A percentile compares a stretch with the other conserved stretches of the same genome.
phyloP scores from a whole-genome alignment of 2,113 vertebrate species.

The Baryphthengus martii region DNA sequence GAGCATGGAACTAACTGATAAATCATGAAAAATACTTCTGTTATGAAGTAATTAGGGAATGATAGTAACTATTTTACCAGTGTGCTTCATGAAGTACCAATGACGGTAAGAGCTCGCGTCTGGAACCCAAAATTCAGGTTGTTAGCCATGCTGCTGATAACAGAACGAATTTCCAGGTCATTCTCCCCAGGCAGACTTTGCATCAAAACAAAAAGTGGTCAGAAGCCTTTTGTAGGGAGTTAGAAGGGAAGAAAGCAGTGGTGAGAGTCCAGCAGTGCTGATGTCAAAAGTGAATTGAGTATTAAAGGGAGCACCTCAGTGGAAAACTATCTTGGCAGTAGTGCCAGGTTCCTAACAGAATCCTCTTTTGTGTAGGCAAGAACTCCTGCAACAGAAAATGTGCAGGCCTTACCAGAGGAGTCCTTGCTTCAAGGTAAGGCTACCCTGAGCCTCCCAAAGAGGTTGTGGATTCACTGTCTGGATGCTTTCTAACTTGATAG shows the following conservation, averaged over 20 bases:
- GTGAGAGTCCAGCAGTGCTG: not conserved
- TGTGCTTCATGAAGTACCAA: not conserved
- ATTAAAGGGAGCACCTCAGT: not conserved
- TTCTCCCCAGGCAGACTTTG: not conserved
- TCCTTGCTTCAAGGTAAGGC: conserved; percentile 27
- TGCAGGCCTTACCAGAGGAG: not conserved
- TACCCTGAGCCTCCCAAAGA: not conserved
- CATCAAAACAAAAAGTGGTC: not conserved
- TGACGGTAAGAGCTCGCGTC: accelerated
- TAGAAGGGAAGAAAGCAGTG: not conserved
- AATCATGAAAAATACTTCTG: not conserved
- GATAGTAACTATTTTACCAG: not conserved
- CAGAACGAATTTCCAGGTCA: not conserved
- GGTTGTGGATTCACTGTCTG: not conserved
- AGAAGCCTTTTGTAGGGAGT: not conserved
- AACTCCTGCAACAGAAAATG: not conserved
- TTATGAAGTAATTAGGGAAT: not conserved
- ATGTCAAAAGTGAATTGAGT: not conserved
- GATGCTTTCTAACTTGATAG: not conserved
- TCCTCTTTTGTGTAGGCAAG: not conserved
- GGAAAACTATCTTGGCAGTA: not conserved
- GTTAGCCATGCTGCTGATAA: not conserved
- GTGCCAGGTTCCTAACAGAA: not conserved
- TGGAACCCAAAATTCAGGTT: not conserved
- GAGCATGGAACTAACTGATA: not conserved